phyloP scores from a whole-genome alignment of 2,113 vertebrate species.

The Otolemur garnettii region DNA sequence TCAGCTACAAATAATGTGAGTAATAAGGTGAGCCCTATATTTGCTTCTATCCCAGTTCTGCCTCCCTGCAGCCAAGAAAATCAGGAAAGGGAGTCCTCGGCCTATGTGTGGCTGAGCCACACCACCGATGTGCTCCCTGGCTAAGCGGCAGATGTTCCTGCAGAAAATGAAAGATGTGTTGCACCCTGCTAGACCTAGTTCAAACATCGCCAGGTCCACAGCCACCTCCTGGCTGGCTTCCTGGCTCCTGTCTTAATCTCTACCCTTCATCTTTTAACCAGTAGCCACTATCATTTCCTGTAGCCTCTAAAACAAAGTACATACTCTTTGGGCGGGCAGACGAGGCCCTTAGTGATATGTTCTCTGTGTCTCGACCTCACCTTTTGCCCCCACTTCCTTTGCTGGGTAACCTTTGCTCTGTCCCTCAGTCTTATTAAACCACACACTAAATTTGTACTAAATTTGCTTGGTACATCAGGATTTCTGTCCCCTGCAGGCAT shows the following conservation, averaged over 20 bases:
- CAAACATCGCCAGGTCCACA: constrained; percentile 22
- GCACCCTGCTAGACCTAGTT: constrained; percentile 75
- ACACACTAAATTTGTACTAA: neutral
- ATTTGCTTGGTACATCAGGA: neutral
- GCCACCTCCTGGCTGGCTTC: neutral
- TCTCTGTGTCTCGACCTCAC: neutral
- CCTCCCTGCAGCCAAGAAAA: neutral
- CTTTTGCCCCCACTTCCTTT: neutral
- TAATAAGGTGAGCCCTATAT: neutral
- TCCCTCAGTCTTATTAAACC: neutral
- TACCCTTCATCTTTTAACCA: no score
- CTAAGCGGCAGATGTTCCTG: constrained; percentile 75
- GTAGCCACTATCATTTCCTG: neutral
- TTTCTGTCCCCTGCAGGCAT: neutral
- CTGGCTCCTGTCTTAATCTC: neutral
- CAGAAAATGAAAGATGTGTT: constrained; percentile 73
- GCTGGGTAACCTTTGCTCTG: neutral
- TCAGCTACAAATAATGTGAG: neutral
- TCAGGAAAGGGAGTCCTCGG: neutral
- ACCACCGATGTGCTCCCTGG: constrained; percentile 44
- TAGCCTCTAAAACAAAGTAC: neutral
- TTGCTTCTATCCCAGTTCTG: no score
- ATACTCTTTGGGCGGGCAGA: neutral
- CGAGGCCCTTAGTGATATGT: neutral
- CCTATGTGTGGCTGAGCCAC: neutral